Base-by-base conservation (phyloP, 2,888 invertebrate genomes). In the Diogma glabrata region DNA sequence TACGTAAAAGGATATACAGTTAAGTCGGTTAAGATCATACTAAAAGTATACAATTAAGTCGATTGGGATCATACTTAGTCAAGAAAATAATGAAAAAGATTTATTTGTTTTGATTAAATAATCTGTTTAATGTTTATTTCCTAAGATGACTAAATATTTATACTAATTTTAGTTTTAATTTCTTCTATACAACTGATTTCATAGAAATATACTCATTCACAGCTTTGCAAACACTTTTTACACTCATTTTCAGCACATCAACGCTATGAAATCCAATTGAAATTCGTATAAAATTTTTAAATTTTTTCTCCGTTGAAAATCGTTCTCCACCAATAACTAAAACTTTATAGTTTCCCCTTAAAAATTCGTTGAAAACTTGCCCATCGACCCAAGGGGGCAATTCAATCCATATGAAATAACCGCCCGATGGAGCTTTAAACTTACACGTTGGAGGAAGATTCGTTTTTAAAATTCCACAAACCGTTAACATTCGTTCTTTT, bases 331-430 rank as follows among this genome's bases (percentile, higher is more conserved):
- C 64, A 54, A 75, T 69, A 3, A 71, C 72, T 17, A 62, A 63
- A 7, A 76, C 70, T 61, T 70, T 70, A 51, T 69, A 64, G 8
- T 69, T 64, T 16, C 66, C 57, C 53, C 70, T 60, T 46, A 72
- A 71, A 61, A 69, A 71, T 23, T 61, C 56, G 7, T 71, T 58
- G 51, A 76, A 73, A 14, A 68, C 59, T 1, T 49, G 45, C 1
- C 69, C 69, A 58, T 72, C 66, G 1, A 61, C 55, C 8, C 56
- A 30, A 4, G 55, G 47, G 1, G 79, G 78, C 40, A 80, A 62
- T 53, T 65, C 62, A 47, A 81, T 63, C 79, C 80, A 81, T 43
- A 79, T 62, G 54, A 79, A 81, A 58, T 77, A 81, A 10, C 81
- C 81, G 3, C 81, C 81, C 55, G 60, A 54, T 5, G 76, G 73